These are phyloP conservation scores for Scaptodrosophila latifasciaeformis DNA, from an alignment of 2,888 invertebrate genomes.

Conservation along the genomic window DNA sequence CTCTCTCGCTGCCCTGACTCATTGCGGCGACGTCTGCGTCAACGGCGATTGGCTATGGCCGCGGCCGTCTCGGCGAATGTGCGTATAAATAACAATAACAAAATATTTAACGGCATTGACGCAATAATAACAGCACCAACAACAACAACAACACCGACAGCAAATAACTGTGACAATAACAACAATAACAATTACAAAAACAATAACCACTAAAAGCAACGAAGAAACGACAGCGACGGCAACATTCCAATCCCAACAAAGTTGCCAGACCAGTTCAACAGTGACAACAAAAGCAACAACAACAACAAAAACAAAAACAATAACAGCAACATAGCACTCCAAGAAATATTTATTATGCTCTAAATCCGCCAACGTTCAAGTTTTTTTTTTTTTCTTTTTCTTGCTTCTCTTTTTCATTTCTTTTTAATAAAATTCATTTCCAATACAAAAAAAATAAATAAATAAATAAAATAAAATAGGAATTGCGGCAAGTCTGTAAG, in stretches of 20 bases:
- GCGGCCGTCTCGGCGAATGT: too few species aligned
- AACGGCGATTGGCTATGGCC: too few species aligned
- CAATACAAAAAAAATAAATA: slow-evolving; percentile 27
- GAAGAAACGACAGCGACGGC: slow-evolving; percentile 24
- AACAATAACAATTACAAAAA: slow-evolving; percentile 17
- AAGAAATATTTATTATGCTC: slow-evolving; percentile 60
- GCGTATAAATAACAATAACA: slow-evolving; percentile 30
- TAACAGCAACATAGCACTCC: slow-evolving; percentile 12
- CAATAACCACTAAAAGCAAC: slow-evolving; percentile 20
- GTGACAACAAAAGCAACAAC: slow-evolving; percentile 24
- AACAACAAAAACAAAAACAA: slow-evolving; percentile 24
- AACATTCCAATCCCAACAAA: slow-evolving; percentile 48
- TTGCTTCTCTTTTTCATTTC: slow-evolving; percentile 1
- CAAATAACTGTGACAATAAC: slow-evolving; percentile 15
- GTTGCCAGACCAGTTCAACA: slow-evolving; percentile 10
- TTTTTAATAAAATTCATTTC: too few species aligned
- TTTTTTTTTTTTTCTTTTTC: slow-evolving; percentile 21
- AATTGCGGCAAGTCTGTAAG: too few species aligned
- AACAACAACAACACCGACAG: background rate
- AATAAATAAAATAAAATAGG: too few species aligned
- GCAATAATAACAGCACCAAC: slow-evolving; percentile 4
- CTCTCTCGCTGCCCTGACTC: slow-evolving; percentile 24
- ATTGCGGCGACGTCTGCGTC: slow-evolving; percentile 16
- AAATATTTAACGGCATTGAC: slow-evolving; percentile 23
- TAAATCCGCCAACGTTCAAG: slow-evolving; percentile 52